These are phyloP conservation scores for Vanacampus margaritifer DNA, from an alignment of 2,113 vertebrate species.

Conservation along the genomic window DNA sequence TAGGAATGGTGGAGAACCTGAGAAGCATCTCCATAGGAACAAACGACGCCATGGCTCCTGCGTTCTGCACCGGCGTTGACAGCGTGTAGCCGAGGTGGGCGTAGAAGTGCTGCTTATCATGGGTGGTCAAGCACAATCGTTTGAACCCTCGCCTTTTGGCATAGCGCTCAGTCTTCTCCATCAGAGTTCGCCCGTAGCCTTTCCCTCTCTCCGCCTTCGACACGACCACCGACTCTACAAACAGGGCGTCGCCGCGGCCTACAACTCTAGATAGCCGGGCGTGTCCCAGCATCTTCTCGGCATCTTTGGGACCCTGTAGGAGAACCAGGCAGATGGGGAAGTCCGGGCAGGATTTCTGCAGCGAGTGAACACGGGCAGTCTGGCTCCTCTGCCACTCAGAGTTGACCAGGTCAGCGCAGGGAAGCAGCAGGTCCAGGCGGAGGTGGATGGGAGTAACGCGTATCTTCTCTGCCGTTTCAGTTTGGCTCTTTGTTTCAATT, in stretches of 20 bases:
- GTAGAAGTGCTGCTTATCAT: conserved; percentile 90
- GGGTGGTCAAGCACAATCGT: conserved; percentile 85
- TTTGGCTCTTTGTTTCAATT: not conserved
- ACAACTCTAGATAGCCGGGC: conserved; percentile 82
- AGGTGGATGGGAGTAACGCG: conserved; percentile 80
- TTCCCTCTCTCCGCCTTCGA: conserved; percentile 77
- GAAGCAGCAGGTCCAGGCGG: conserved; percentile 82
- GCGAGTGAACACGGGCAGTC: conserved; percentile 79
- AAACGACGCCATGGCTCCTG: conserved; percentile 73
- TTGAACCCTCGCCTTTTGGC: conserved; percentile 73
- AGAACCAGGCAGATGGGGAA: conserved; percentile 87
- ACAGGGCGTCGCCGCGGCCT: conserved; percentile 72
- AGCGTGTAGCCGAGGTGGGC: conserved; percentile 83
- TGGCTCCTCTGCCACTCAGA: conserved; percentile 87
- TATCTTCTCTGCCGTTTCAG: conserved; percentile 33
- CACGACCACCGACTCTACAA: conserved; percentile 91
- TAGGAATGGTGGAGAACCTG: conserved; percentile 67
- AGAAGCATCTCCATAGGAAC: conserved; percentile 75
- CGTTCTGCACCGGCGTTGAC: conserved; percentile 81
- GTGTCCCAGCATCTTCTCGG: conserved; percentile 80
- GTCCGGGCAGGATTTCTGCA: conserved; percentile 81
- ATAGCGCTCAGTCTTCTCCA: conserved; percentile 84
- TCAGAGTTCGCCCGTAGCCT: conserved; percentile 84
- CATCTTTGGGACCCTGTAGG: conserved; percentile 41
- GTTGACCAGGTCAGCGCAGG: conserved; percentile 86